These are phyloP conservation scores for Zootermopsis nevadensis DNA, from an alignment of 2,888 invertebrate species.

Conservation along the genomic window DNA sequence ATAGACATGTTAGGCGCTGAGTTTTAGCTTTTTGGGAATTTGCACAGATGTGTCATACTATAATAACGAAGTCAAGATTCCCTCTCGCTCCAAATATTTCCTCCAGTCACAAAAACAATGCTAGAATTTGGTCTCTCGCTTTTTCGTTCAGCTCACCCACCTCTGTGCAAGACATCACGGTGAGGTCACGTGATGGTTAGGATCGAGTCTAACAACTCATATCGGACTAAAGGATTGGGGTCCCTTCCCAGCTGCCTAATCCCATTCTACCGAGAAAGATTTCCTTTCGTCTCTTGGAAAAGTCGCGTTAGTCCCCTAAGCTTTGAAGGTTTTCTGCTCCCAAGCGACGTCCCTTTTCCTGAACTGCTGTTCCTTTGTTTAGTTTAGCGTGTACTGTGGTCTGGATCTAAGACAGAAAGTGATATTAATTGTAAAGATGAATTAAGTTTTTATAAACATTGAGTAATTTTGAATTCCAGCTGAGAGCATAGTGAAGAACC, in stretches of 20 bases:
- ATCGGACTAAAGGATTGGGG: neutral
- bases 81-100: too few species aligned
- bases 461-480: too few species aligned
- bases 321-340: neutral
- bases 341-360: neutral
- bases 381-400: neutral
- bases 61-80: too few species aligned
- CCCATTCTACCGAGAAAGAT: neutral
- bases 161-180: neutral
- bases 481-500: too few species aligned
- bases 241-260: neutral
- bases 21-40: too few species aligned
- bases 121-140: neutral
- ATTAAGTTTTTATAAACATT: too few species aligned
- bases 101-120: too few species aligned
- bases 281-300: neutral
- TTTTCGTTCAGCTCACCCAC: neutral
- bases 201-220: neutral
- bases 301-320: neutral
- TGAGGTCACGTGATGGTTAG: conserved; percentile 3
- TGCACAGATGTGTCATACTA: too few species aligned
- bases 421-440: too few species aligned
- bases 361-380: neutral
- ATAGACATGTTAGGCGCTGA: too few species aligned
- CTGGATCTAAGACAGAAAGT: neutral